phyloP scores from a whole-genome alignment of 2,888 invertebrate genomes.

The Nomada ruficornis region DNA sequence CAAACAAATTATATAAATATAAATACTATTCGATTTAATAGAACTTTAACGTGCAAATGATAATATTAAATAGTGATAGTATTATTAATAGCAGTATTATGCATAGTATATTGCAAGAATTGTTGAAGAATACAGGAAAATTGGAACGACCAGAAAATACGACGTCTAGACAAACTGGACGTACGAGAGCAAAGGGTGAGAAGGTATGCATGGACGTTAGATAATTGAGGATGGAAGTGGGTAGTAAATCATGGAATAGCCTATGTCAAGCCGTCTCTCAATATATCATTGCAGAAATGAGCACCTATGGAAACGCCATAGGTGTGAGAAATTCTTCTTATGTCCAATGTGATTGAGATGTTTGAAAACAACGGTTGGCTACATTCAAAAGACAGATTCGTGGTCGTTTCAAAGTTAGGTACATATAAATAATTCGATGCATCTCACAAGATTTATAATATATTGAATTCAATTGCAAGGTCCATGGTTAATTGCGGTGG shows the following conservation, averaged over 20 bases:
- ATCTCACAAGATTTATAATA: background rate
- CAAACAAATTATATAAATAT: no score
- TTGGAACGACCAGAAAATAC: background rate
- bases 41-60: no score
- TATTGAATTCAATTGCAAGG: background rate
- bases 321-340: constrained; percentile 20
- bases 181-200: background rate
- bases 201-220: constrained; percentile 2
- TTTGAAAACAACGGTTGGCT: constrained; percentile 24
- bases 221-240: constrained; percentile 26
- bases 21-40: no score
- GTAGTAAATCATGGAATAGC: constrained; percentile 31
- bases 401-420: background rate
- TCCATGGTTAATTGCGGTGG: background rate
- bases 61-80: no score
- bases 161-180: background rate
- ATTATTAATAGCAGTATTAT: no score
- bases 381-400: constrained; percentile 2
- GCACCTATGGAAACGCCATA: constrained; percentile 25
- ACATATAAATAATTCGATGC: background rate
- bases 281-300: constrained; percentile 27
- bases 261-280: constrained; percentile 17
- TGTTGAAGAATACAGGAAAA: background rate
- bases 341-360: constrained; percentile 25
- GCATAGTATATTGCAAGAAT: no score